Conservation (phyloP, 1,140 invertebrate genomes). For the Tetragnatha versicolor region DNA sequence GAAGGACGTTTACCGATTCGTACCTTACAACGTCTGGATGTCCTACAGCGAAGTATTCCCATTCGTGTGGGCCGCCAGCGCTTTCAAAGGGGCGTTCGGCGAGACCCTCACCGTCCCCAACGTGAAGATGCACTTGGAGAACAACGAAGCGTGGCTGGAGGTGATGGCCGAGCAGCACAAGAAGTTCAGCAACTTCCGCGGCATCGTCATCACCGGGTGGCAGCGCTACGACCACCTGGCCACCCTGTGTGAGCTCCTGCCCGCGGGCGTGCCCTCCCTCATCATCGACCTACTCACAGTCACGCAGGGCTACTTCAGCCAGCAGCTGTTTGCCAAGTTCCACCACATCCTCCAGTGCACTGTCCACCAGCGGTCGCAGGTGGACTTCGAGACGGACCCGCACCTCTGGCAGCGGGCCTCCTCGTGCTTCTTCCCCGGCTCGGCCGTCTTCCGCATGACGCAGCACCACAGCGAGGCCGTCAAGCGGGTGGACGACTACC, state of each 20-base stretch:
- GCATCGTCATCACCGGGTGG: constrained; percentile 75
- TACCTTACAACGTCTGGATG: constrained; percentile 73
- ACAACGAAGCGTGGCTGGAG: constrained; percentile 76
- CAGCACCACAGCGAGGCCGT: constrained; percentile 68
- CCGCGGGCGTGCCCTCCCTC: constrained; percentile 78
- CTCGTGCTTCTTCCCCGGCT: constrained; percentile 69
- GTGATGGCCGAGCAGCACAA: constrained; percentile 69
- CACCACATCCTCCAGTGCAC: constrained; percentile 69
- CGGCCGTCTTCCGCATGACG: constrained; percentile 70
- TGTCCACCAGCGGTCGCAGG: constrained; percentile 57
- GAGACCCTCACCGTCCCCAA: constrained; percentile 74
- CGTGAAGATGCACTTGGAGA: constrained; percentile 73
- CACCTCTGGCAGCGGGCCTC: constrained; percentile 70
- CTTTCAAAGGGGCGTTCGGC: constrained; percentile 85
- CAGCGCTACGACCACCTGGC: constrained; percentile 91
- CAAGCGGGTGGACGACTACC: constrained; percentile 62
- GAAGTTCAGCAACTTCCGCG: constrained; percentile 70
- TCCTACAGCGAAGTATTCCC: constrained; percentile 83
- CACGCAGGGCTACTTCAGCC: constrained; percentile 72
- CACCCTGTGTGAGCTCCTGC: constrained; percentile 87
- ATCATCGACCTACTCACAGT: constrained; percentile 71
- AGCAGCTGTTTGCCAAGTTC: constrained; percentile 66
- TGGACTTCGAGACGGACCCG: constrained; percentile 70
- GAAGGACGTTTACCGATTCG: constrained; percentile 70
- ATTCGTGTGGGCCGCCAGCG: constrained; percentile 89